Evolutionary conservation across 1,140 invertebrate genomes (phyloP).

Genomic region (Ephestia elutella): DNA sequence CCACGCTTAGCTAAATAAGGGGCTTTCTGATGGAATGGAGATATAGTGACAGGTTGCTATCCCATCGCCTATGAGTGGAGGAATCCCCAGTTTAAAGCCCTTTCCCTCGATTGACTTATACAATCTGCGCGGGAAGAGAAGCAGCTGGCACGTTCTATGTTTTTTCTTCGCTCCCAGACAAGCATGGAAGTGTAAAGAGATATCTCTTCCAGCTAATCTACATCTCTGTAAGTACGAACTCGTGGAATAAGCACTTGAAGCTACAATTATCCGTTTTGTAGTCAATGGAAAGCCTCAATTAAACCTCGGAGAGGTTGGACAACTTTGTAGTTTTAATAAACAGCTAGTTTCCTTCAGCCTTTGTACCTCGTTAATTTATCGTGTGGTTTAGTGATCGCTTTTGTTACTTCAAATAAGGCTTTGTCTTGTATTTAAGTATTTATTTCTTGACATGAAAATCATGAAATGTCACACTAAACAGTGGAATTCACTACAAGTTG

Average conservation of each 20-base stretch:
- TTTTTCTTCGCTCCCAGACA: no score
- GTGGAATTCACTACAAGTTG: no score
- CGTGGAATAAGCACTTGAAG: conserved; percentile 57
- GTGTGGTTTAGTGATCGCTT: conserved; percentile 19
- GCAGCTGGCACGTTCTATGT: no score
- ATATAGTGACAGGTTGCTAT: no score
- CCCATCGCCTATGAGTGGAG: no score
- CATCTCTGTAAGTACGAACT: conserved; percentile 21
- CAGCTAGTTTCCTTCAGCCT: conserved; percentile 23
- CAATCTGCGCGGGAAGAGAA: no score
- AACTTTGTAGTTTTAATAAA: conserved; percentile 44
- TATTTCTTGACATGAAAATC: not conserved
- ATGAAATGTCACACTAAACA: not conserved
- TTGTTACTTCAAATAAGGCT: not conserved
- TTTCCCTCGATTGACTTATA: no score
- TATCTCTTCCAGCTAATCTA: not conserved
- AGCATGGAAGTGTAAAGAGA: no score
- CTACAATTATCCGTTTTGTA: conserved; percentile 66
- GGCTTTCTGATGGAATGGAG: no score
- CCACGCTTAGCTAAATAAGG: no score
- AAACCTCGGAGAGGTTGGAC: conserved; percentile 44
- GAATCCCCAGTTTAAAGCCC: no score
- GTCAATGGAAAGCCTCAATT: conserved; percentile 59
- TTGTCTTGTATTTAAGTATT: not conserved
- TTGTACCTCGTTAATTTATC: conserved; percentile 27